Evolutionary conservation across 2,797 vertebrate genomes (phyloP).

Genomic region (Botia almorhae): DNA sequence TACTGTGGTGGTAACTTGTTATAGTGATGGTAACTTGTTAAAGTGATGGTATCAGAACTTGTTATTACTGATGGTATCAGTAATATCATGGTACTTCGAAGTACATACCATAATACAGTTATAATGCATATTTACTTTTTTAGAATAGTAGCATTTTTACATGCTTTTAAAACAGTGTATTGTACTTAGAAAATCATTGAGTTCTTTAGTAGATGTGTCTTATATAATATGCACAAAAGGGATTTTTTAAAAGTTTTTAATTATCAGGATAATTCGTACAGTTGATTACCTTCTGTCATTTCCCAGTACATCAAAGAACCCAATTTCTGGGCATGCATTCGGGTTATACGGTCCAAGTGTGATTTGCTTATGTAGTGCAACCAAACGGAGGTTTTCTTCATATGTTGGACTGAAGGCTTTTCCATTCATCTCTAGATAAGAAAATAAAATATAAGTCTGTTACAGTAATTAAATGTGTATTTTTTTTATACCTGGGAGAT

Average conservation of each 20-base stretch:
- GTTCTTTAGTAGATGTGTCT: background rate
- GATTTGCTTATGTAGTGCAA: constrained; percentile 94
- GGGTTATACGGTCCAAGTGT: constrained; percentile 92
- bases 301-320: constrained; percentile 97
- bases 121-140: too few species aligned
- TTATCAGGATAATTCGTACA: background rate
- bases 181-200: too few species aligned
- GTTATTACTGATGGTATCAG: too few species aligned
- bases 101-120: too few species aligned
- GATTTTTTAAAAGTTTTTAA: background rate
- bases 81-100: too few species aligned
- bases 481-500: background rate
- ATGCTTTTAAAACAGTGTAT: too few species aligned
- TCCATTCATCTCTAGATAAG: constrained; percentile 92
- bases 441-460: background rate
- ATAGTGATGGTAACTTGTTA: too few species aligned
- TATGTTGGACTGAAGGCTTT: constrained; percentile 99
- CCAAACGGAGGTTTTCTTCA: constrained; percentile 94
- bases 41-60: too few species aligned
- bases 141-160: too few species aligned
- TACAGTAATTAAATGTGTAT: background rate
- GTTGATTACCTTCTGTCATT: constrained; percentile 91
- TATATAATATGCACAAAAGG: background rate
- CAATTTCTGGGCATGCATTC: constrained; percentile 92
- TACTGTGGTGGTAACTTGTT: too few species aligned